Percentiles rank a stretch among this genome's conserved stretches.
These are phyloP conservation scores for Ophioninae sp. DNA, from an alignment of 2,888 invertebrate species.

Conservation along the genomic window DNA sequence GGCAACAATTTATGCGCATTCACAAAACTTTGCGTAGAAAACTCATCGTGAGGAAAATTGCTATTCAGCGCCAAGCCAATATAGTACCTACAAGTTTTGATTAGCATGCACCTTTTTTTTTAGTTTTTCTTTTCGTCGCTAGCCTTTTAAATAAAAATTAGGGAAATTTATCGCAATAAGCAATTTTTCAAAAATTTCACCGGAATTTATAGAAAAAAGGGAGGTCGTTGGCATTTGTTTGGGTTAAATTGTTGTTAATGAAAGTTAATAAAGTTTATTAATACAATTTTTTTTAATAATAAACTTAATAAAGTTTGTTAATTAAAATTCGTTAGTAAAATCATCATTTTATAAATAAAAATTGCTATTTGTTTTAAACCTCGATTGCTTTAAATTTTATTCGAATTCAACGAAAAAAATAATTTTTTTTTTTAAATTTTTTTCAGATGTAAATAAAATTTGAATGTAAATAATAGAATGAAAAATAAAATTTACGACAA, in stretches of 20 bases:
- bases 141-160: background rate
- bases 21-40: background rate
- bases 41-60: background rate
- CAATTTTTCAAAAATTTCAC: background rate
- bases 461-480: no score
- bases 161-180: background rate
- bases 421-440: no score
- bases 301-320: no score
- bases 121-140: background rate
- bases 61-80: background rate
- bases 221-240: background rate
- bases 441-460: no score
- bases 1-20: background rate
- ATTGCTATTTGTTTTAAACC: no score
- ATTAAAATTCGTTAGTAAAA: no score
- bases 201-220: slow-evolving; percentile 17
- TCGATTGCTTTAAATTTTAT: no score
- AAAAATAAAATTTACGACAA: no score
- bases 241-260: background rate
- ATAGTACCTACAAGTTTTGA: background rate
- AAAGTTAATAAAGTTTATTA: no score
- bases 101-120: background rate
- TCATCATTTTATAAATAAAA: no score
- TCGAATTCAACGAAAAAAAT: no score
- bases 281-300: no score